These are phyloP conservation scores for Drosophila parabipectinata DNA, from an alignment of 1,140 invertebrate genomes.

Conservation along the genomic window DNA sequence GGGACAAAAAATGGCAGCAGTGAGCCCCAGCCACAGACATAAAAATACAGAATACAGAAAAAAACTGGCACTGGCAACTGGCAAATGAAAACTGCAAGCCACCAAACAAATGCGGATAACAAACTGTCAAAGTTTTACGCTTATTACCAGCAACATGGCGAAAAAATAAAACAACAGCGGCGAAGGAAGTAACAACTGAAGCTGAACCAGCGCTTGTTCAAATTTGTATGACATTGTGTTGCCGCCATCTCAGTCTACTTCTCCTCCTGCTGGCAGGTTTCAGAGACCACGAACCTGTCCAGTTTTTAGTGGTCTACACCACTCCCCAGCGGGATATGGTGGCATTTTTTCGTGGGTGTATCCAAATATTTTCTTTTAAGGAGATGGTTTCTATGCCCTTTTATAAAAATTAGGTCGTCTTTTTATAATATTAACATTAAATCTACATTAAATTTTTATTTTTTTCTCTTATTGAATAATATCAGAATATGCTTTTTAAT, in stretches of 20 bases:
- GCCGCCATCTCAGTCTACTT: slow-evolving; percentile 15
- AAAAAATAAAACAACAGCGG: slow-evolving; percentile 12
- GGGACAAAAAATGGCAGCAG: slow-evolving; percentile 32
- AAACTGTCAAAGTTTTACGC: slow-evolving; percentile 80
- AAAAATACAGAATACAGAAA: slow-evolving; percentile 14
- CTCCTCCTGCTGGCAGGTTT: slow-evolving; percentile 8
- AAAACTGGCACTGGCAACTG: slow-evolving; percentile 6
- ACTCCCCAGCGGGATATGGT: slow-evolving; percentile 18
- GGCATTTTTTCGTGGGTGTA: slow-evolving; percentile 20
- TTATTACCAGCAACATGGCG: slow-evolving; percentile 64
- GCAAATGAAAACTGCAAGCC: slow-evolving; percentile 56
- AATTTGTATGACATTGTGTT: slow-evolving; percentile 67
- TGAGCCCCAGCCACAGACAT: slow-evolving; percentile 4
- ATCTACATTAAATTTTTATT: no score
- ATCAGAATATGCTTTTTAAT: no score
- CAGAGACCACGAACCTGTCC: slow-evolving; percentile 43
- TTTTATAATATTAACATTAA: no score
- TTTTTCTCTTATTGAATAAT: no score
- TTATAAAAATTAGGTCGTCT: no score
- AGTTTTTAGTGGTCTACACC: slow-evolving; percentile 26
- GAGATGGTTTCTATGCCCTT: background rate
- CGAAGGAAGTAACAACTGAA: slow-evolving; percentile 34
- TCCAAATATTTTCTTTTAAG: background rate
- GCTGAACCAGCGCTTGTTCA: slow-evolving; percentile 19
- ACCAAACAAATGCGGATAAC: slow-evolving; percentile 74